These are phyloP conservation scores for Neotoxoptera formosana DNA, from an alignment of 1,140 invertebrate genomes.

Conservation along the genomic window DNA sequence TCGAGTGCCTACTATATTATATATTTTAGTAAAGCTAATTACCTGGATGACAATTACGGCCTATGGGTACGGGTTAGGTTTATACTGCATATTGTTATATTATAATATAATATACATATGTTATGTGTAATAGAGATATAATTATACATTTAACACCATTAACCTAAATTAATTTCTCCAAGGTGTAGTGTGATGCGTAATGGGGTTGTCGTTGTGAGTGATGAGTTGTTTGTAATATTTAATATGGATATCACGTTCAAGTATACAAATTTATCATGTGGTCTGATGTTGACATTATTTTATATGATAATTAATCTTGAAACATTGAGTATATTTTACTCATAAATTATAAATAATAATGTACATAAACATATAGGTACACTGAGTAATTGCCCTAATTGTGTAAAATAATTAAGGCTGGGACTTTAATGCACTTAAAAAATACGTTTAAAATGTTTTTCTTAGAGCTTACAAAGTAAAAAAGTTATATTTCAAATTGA, in stretches of 20 bases:
- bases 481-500: not conserved
- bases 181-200: not conserved
- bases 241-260: not conserved
- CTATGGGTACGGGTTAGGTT: not conserved
- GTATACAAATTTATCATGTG: not conserved
- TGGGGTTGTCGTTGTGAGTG: not conserved
- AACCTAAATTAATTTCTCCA: not conserved
- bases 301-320: not conserved
- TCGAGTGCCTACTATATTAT: not conserved
- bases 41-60: too few species aligned
- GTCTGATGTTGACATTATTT: not conserved
- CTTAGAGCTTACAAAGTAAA: too few species aligned
- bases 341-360: not conserved
- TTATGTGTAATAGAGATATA: not conserved
- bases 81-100: not conserved
- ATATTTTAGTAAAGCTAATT: too few species aligned
- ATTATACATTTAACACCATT: not conserved
- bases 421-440: not conserved
- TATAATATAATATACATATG: not conserved
- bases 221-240: not conserved
- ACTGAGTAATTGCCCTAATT: not conserved
- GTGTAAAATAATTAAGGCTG: not conserved
- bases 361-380: too few species aligned
- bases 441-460: not conserved
- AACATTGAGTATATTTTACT: not conserved